Evolutionary conservation across 2,888 invertebrate species (phyloP).

Genomic region (Apamea sordens): DNA sequence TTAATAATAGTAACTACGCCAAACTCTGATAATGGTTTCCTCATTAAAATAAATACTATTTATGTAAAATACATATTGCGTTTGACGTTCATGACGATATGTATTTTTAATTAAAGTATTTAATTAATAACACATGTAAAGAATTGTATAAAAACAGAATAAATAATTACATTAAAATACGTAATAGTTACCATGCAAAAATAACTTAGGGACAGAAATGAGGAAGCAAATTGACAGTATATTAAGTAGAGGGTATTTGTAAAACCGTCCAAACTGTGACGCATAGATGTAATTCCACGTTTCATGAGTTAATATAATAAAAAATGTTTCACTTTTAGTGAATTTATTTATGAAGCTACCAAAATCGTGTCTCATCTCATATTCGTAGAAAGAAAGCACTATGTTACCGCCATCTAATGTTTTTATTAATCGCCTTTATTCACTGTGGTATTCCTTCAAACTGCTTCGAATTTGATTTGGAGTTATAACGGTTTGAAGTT

Average conservation of each 20-base stretch:
- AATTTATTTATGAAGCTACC: neutral
- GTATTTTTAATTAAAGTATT: neutral
- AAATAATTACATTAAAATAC: neutral
- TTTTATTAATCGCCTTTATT: neutral
- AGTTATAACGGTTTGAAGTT: neutral
- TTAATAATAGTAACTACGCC: neutral
- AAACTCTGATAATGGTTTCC: slow-evolving; percentile 3
- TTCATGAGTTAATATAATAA: slow-evolving; percentile 4
- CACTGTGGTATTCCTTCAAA: neutral
- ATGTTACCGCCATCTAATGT: neutral
- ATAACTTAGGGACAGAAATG: slow-evolving; percentile 31
- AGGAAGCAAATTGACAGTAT: slow-evolving; percentile 35
- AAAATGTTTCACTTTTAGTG: neutral
- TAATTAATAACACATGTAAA: neutral
- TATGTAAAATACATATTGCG: neutral
- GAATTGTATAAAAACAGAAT: neutral
- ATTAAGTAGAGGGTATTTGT: slow-evolving; percentile 34
- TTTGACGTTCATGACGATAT: neutral
- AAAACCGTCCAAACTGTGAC: slow-evolving; percentile 15
- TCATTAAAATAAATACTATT: slow-evolving; percentile 7
- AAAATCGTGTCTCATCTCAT: slow-evolving; percentile 1
- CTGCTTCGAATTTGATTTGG: neutral
- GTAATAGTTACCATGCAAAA: slow-evolving; percentile 6
- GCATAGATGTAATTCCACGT: slow-evolving; percentile 19
- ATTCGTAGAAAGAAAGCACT: neutral